These are phyloP conservation scores for Balaenoptera acutorostrata DNA, from an alignment of 2,113 vertebrate genomes.

Conservation along the genomic window DNA sequence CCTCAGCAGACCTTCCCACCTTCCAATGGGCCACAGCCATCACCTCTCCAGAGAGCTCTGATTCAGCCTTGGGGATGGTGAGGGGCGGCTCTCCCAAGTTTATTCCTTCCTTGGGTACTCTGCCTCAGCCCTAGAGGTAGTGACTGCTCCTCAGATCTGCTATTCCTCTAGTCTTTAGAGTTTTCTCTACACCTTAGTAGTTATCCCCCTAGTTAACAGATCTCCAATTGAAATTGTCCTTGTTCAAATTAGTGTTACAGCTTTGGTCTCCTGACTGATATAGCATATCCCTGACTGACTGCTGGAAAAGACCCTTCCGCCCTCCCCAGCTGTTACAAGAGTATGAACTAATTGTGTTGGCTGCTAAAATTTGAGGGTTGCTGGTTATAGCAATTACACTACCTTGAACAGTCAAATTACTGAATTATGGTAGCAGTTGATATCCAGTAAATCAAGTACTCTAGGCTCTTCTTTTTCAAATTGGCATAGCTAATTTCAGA, in stretches of 20 bases:
- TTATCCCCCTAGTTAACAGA: neutral
- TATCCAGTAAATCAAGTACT: neutral
- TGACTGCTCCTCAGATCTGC: neutral
- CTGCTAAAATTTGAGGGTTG: neutral
- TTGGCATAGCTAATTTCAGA: neutral
- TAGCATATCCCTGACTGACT: neutral
- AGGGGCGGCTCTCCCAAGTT: neutral
- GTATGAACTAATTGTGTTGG: neutral
- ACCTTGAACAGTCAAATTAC: neutral
- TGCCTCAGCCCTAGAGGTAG: neutral
- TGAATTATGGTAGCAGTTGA: neutral
- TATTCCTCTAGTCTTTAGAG: neutral
- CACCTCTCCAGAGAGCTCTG: neutral
- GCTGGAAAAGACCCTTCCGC: rapidly evolving
- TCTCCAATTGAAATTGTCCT: neutral
- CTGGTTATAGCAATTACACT: neutral
- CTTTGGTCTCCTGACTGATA: neutral
- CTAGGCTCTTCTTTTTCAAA: neutral
- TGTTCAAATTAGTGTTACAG: neutral
- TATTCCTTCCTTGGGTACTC: neutral
- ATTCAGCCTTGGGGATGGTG: neutral
- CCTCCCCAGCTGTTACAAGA: neutral
- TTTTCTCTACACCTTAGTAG: neutral
- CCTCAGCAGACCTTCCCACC: neutral
- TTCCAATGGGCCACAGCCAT: neutral